Evolutionary conservation across 2,797 vertebrate species (phyloP).

Genomic region (Macrochelys suwanniensis): DNA sequence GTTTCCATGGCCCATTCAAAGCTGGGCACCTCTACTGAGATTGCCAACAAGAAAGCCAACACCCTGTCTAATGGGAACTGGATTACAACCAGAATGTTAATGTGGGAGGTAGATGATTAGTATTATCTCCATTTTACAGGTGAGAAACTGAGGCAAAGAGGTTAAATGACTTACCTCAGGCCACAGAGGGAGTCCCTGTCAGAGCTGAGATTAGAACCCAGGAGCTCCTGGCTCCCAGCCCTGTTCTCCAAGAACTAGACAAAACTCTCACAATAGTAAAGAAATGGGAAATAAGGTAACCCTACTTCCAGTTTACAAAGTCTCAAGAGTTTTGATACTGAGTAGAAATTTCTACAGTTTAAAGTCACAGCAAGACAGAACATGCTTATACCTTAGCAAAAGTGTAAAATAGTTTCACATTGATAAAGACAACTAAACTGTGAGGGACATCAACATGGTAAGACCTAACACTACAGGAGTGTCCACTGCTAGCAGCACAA

Average conservation of each 20-base stretch:
- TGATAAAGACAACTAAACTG: constrained; percentile 60
- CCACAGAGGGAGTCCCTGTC: not conserved
- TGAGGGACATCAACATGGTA: constrained; percentile 38
- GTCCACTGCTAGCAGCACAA: constrained; percentile 17
- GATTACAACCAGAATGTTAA: not conserved
- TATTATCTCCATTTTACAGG: not conserved
- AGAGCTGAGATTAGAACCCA: not conserved
- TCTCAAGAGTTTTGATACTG: not conserved
- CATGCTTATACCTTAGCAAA: constrained; percentile 66
- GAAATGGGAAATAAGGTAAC: not conserved
- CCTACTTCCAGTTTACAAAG: not conserved
- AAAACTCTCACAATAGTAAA: constrained; percentile 27
- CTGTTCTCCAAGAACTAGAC: not conserved
- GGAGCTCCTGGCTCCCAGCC: constrained; percentile 33
- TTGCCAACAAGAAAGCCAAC: not conserved
- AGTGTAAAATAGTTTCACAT: constrained; percentile 37
- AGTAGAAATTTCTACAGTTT: constrained; percentile 37
- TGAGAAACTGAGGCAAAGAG: not conserved
- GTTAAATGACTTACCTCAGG: not conserved
- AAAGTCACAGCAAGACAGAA: constrained; percentile 23
- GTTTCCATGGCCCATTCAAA: not conserved
- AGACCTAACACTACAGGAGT: constrained; percentile 1
- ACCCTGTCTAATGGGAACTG: not conserved
- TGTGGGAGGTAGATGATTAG: not conserved
- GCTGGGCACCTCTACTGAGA: not conserved